A percentile compares a stretch with the other conserved stretches of the same genome.
phyloP scores from a whole-genome alignment of 2,797 vertebrate species.

The Cirrhinus molitorella region DNA sequence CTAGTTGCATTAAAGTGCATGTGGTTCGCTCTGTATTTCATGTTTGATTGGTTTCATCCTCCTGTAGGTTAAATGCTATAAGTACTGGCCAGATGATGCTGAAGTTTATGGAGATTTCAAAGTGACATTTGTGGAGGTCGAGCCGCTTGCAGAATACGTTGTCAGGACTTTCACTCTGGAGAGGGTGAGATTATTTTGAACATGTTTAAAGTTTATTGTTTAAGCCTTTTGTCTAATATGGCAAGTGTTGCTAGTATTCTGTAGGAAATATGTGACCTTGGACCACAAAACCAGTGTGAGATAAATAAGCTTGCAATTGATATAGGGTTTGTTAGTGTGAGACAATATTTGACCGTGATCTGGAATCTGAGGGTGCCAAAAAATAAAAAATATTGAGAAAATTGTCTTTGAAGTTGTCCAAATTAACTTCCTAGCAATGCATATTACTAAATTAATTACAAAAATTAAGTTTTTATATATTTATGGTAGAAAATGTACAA shows the following conservation, averaged over 20 bases:
- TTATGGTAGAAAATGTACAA: too few species aligned
- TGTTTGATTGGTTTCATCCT: constrained; percentile 45
- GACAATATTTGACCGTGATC: too few species aligned
- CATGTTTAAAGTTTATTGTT: neutral
- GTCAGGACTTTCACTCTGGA: constrained; percentile 98
- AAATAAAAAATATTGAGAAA: too few species aligned
- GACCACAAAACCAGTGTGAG: too few species aligned
- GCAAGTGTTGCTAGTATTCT: neutral
- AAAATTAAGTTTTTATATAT: too few species aligned
- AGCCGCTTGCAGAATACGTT: constrained; percentile 96
- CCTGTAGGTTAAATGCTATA: constrained; percentile 96
- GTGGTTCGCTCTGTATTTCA: neutral
- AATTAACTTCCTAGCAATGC: too few species aligned
- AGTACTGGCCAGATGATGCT: constrained; percentile 98
- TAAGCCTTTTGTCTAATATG: neutral
- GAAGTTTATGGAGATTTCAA: constrained; percentile 99
- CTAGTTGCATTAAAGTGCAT: neutral
- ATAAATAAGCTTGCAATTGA: too few species aligned
- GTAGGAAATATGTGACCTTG: neutral
- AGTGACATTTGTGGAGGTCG: constrained; percentile 95
- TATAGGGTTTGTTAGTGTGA: too few species aligned
- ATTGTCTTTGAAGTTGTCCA: too few species aligned
- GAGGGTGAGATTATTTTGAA: constrained; percentile 81
- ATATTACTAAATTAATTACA: too few species aligned
- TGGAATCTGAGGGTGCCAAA: too few species aligned